A percentile compares a stretch with the other conserved stretches of the same genome.
Evolutionary conservation across 2,113 vertebrate species (phyloP).

Genomic region (Azemiops feae): DNA sequence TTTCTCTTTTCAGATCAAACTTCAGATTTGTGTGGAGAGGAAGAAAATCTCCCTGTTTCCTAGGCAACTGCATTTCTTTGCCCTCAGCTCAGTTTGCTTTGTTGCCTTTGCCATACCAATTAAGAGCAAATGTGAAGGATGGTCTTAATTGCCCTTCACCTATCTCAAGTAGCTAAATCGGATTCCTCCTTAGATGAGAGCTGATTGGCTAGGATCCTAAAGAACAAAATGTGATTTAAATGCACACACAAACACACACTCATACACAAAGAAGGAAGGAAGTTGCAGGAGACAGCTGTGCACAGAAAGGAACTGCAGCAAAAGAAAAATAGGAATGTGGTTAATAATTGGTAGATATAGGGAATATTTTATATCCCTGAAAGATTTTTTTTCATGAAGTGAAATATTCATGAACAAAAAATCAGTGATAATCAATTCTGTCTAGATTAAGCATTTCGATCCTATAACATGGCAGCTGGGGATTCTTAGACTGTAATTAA

Average conservation of each 20-base stretch:
- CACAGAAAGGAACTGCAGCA: not conserved
- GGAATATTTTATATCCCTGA: not conserved
- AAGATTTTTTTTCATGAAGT: not conserved
- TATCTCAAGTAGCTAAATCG: not conserved
- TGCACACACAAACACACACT: not conserved
- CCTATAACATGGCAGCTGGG: not conserved
- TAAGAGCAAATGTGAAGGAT: not conserved
- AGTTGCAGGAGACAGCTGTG: not conserved
- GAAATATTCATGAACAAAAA: not conserved
- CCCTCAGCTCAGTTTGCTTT: not conserved
- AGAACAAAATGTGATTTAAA: not conserved
- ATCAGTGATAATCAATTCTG: not conserved
- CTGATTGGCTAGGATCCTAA: not conserved
- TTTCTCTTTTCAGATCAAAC: not conserved
- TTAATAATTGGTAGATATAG: not conserved
- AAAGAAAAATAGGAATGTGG: not conserved
- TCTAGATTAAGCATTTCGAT: not conserved
- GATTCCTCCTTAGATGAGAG: not conserved
- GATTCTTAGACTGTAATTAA: not conserved
- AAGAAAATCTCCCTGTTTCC: not conserved
- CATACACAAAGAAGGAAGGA: not conserved
- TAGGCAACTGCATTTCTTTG: not conserved
- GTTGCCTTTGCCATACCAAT: not conserved
- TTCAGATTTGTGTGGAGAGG: not conserved
- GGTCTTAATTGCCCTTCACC: not conserved